Base-by-base conservation (phyloP, 2,888 invertebrate genomes). In the Rhopalosiphum nymphaeae region DNA sequence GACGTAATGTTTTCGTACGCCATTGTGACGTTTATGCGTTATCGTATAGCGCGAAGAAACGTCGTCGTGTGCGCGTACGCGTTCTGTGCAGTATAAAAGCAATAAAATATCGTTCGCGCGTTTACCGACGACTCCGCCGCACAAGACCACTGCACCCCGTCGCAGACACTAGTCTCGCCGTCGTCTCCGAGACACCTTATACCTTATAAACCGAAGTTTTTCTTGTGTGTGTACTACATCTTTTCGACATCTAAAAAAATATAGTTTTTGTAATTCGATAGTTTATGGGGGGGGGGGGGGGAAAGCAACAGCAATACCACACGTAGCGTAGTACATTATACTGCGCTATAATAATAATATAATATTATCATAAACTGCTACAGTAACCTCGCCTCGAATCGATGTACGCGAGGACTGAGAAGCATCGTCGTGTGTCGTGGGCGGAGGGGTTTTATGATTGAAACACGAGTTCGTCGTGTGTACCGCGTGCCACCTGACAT, bases 401-500 rank as follows among this genome's bases (percentile, higher is more conserved):
- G 36, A 78, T 36, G 44, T 49, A 46, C 16, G 16, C 44, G 44
- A 49, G 13, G 13, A 44, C 86, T 13, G 13, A 46, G 13, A 21
- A 86, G 86, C 29, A 86, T 46, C 85, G 11, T 36, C 36, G 67
- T n/a, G 29, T 85, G 29, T 46, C 29, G 46, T 86, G 46, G 29
- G 11, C 46, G 78, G 36, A 78, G 21, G 29, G 29, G 46, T 13
- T 44, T 46, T 46, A 29, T n/a, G 44, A 46, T 86, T 86, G 44
- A 85, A 78, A 78, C 29, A 85, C 85, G 85, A 85, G 44, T 78
- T 36, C 3, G 1, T 78, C 29, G 44, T 49, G 44, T 88, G 10
- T 36, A 21, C n/a, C 88, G 88, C 53, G 88, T 88, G 88, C 88
- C 88, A 88, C 88, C 88, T 88, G 88, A 88, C 88, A 53, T 88